These are phyloP conservation scores for Dendrocopos noguchii DNA, from an alignment of 2,113 vertebrate species.

Conservation along the genomic window DNA sequence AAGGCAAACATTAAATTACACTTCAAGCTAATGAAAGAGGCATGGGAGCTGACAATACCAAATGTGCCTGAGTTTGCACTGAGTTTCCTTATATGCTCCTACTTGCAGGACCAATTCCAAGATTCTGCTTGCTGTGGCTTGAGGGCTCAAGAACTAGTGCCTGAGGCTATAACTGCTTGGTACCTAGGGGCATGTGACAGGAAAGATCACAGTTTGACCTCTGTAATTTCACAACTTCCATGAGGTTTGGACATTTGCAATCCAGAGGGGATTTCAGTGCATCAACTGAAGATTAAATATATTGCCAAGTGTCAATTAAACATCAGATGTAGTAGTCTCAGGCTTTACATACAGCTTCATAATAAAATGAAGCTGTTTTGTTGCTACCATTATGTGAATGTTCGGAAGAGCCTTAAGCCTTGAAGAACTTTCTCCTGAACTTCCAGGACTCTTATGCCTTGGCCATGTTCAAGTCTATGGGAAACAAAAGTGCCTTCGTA, in stretches of 20 bases:
- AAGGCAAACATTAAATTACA: not conserved
- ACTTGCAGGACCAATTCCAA: not conserved
- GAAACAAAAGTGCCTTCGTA: not conserved
- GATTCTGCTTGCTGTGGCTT: not conserved
- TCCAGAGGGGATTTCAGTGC: not conserved
- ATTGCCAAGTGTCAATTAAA: not conserved
- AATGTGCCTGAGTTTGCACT: not conserved
- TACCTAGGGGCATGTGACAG: not conserved
- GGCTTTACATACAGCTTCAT: not conserved
- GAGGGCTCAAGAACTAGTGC: not conserved
- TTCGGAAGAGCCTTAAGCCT: not conserved
- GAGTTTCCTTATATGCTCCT: not conserved
- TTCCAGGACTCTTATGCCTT: not conserved
- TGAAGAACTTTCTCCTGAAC: not conserved
- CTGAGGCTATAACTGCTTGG: not conserved
- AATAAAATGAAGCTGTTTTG: not conserved
- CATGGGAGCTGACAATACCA: not conserved
- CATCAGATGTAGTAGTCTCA: not conserved
- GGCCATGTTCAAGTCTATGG: not conserved
- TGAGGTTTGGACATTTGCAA: not conserved
- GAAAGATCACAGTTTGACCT: not conserved
- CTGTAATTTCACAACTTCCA: not conserved
- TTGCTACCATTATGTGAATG: not conserved
- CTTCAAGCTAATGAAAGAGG: not conserved
- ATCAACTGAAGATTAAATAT: not conserved